Conservation (phyloP, 2,888 invertebrate species). For the Acleris emargana region DNA sequence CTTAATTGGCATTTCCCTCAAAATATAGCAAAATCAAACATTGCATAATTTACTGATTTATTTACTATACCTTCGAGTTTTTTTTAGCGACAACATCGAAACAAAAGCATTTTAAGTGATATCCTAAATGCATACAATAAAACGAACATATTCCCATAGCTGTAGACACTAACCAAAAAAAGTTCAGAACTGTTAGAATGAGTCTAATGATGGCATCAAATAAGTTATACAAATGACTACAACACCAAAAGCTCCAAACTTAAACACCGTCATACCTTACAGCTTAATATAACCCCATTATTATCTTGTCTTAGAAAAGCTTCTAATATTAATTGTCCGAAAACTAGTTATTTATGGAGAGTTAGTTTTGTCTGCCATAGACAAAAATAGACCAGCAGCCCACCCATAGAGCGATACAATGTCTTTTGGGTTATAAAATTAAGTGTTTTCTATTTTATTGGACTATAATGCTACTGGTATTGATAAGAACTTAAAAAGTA, state of each 20-base stretch:
- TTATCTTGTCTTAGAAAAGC: slow-evolving; percentile 60
- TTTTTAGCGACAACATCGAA: too few species aligned
- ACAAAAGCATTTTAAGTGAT: too few species aligned
- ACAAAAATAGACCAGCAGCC: slow-evolving; percentile 70
- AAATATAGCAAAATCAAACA: too few species aligned
- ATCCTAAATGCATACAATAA: too few species aligned
- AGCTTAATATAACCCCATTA: slow-evolving; percentile 45
- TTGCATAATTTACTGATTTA: too few species aligned
- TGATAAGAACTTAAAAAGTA: slow-evolving; percentile 46
- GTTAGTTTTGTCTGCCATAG: slow-evolving; percentile 65
- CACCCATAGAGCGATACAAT: slow-evolving; percentile 70
- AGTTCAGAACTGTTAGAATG: background rate
- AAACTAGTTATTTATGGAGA: slow-evolving; percentile 75
- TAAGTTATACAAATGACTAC: slow-evolving; percentile 24
- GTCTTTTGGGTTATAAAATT: slow-evolving; percentile 62
- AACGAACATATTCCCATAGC: too few species aligned
- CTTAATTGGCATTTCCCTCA: too few species aligned
- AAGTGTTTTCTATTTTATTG: slow-evolving; percentile 64
- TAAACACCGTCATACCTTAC: slow-evolving; percentile 23
- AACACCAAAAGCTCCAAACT: slow-evolving; percentile 7
- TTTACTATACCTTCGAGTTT: too few species aligned
- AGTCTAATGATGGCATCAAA: slow-evolving; percentile 8
- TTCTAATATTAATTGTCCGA: slow-evolving; percentile 78
- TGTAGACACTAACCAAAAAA: background rate
- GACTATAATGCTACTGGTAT: slow-evolving; percentile 58